Base-by-base conservation (phyloP, 2,797 vertebrate species). In the Myoxocephalus aenaeus region DNA sequence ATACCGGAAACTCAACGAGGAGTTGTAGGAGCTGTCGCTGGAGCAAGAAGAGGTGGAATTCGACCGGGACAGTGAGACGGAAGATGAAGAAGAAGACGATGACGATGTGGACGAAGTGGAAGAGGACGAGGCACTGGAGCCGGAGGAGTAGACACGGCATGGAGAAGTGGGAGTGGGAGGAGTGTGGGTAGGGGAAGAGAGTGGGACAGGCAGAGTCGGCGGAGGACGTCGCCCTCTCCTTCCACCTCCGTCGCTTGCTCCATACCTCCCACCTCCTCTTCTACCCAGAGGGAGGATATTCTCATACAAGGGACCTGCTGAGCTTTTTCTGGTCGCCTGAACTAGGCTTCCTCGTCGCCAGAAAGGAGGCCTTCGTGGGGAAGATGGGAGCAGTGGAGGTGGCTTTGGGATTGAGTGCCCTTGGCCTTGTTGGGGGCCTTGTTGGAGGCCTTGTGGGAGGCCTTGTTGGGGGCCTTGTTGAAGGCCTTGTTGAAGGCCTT, bases 271-370 rank as follows among this genome's bases (percentile, higher is more conserved):
- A 63, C 94, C 95, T 69, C 94, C 94, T 85, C 95, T 89, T 64
- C 95, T 89, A 54, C 95, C 95, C 8, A 96, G 86, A 46, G 95
- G 95, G 68, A 95, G 93, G 72, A 96, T 96, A 69, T 96, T 96
- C 85, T 96, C 95, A 62, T 96, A 96, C 7, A 96, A 81, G 0
- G 95, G 95, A 34, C 93, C 94, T 27, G 95, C 94, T 86, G 96
- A 95, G 91, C 96, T 82, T 94, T 97, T 94, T 86, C 95, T 93
- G 87, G 96, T 94, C 75, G 95, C 61, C 73, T 92, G 94, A 91
- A 69, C 83, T 2, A 97, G 90, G 91, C 96, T 92, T 92, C 95
- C 82, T 92, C 96, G 89, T 70, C 93, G 89, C 94, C 94, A 96
- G 78, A 95, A 93, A 76, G 90, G 96, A 85, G 90, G 95, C 90